phyloP scores from a whole-genome alignment of 2,797 vertebrate species.

The Pseudochaenichthys georgianus region DNA sequence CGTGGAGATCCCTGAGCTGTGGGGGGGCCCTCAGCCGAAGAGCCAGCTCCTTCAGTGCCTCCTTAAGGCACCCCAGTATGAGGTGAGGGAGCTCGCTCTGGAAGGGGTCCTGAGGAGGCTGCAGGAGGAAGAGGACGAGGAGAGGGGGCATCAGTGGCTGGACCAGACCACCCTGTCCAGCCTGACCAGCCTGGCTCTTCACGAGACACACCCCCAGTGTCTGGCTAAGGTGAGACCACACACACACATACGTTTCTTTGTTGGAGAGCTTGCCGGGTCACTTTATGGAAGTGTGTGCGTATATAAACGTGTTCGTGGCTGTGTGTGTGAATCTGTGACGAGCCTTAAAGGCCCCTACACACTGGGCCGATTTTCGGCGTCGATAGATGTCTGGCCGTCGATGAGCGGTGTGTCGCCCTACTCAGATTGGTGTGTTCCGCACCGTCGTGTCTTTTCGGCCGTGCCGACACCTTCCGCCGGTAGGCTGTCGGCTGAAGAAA shows the following conservation, averaged over 20 bases:
- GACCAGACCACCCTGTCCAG: slow-evolving; percentile 67
- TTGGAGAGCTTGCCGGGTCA: slow-evolving; percentile 4
- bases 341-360: not conserved
- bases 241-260: slow-evolving; percentile 54
- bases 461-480: too few relatives aligned
- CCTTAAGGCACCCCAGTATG: slow-evolving; percentile 81
- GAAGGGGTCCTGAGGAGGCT: slow-evolving; percentile 84
- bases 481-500: too few relatives aligned
- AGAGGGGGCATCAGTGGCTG: slow-evolving; percentile 47
- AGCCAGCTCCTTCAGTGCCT: slow-evolving; percentile 79
- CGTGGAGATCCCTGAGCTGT: slow-evolving; percentile 61
- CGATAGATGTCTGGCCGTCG: too few relatives aligned
- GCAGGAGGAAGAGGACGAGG: slow-evolving; percentile 50
- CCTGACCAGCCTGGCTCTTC: slow-evolving; percentile 85
- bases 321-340: slow-evolving; percentile 11
- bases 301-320: not conserved
- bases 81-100: slow-evolving; percentile 88
- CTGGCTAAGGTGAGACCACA: slow-evolving; percentile 90
- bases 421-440: too few relatives aligned
- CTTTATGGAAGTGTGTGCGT: slow-evolving; percentile 34
- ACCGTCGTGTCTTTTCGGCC: too few relatives aligned
- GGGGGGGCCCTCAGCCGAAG: slow-evolving; percentile 43
- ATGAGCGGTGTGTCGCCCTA: too few relatives aligned
- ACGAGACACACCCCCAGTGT: slow-evolving; percentile 90
- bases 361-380: too few relatives aligned